These are phyloP conservation scores for Fragum sueziense DNA, from an alignment of 2,888 invertebrate genomes.

Conservation along the genomic window DNA sequence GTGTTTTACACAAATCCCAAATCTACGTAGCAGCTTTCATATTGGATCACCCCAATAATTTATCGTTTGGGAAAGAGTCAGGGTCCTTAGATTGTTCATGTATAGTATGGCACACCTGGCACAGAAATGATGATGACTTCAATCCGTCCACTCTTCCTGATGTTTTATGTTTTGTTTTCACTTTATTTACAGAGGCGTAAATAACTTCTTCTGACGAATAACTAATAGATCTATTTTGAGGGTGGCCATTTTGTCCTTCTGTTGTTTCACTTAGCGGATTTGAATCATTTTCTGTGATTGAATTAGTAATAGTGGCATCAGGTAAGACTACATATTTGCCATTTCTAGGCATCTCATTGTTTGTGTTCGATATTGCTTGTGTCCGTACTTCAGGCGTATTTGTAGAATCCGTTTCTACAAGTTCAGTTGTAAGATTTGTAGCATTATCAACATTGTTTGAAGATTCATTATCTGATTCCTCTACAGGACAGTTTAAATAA, in stretches of 20 bases:
- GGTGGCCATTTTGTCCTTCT: too few relatives aligned
- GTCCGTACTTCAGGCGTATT: too few relatives aligned
- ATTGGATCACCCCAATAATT: background rate
- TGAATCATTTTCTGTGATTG: background rate
- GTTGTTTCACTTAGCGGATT: background rate
- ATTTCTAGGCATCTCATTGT: too few relatives aligned
- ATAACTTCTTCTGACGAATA: background rate
- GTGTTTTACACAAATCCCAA: too few relatives aligned
- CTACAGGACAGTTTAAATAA: constrained; percentile 10
- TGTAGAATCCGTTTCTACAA: too few relatives aligned
- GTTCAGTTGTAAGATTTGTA: too few relatives aligned
- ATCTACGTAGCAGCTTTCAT: background rate
- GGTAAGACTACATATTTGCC: too few relatives aligned
- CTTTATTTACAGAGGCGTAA: constrained; percentile 6
- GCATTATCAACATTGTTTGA: background rate
- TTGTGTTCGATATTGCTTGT: too few relatives aligned
- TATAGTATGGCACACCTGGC: background rate
- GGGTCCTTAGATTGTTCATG: background rate
- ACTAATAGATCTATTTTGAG: background rate
- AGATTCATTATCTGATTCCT: background rate
- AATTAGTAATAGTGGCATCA: too few relatives aligned
- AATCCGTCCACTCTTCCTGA: background rate
- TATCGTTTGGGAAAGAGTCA: background rate
- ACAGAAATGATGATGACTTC: background rate
- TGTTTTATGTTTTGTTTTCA: background rate